Conservation (phyloP, 35 echinoderm and acorn worm species). For the Ophioderma brevispina region DNA sequence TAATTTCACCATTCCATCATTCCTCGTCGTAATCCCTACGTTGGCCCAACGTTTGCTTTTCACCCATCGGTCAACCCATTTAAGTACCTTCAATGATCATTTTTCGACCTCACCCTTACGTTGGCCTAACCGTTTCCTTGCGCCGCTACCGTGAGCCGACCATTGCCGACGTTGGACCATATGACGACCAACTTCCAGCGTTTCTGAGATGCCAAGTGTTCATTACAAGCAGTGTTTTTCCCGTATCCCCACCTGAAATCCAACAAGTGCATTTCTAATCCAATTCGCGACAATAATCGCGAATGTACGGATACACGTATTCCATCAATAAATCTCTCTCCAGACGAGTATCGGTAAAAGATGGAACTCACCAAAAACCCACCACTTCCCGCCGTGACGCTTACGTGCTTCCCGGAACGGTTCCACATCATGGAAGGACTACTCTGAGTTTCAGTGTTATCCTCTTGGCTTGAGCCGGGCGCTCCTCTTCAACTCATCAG, state of each 20-base stretch:
- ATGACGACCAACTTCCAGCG: no score
- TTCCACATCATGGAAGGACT: constrained; percentile 60
- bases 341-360: constrained; percentile 84
- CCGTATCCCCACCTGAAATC: constrained; percentile 95
- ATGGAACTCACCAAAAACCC: constrained; percentile 98
- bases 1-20: no score
- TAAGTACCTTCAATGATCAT: no score
- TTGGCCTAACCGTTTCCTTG: no score
- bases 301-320: constrained; percentile 84
- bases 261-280: constrained; percentile 78
- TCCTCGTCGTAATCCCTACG: no score
- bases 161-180: no score
- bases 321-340: constrained; percentile 86
- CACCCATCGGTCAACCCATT: no score
- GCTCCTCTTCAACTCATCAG: constrained; percentile 33
- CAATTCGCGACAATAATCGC: constrained; percentile 72
- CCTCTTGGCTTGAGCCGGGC: background rate
- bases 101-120: no score
- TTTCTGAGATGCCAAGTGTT: no score
- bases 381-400: constrained; percentile 53
- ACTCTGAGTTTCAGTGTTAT: constrained; percentile 36
- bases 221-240: constrained; percentile 50
- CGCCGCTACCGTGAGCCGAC: no score
- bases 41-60: no score
- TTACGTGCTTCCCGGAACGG: constrained; percentile 40